Evolutionary conservation across 2,888 invertebrate species (phyloP).

Genomic region (Apamea sordens): DNA sequence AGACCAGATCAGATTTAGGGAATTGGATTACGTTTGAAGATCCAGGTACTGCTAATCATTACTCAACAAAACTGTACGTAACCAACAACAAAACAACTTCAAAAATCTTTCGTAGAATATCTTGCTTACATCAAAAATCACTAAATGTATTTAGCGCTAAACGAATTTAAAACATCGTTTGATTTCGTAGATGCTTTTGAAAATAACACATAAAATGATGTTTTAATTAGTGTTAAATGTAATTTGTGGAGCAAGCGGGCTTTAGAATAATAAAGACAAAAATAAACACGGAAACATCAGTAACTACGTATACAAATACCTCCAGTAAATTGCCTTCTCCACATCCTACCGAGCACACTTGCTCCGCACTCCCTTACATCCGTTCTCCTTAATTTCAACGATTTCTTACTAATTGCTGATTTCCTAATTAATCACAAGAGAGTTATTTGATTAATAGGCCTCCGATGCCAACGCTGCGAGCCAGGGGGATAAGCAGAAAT

Average conservation of each 20-base stretch:
- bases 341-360: not conserved
- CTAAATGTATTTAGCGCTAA: not conserved
- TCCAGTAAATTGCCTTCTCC: conserved; percentile 15
- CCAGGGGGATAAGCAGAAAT: conserved; percentile 66
- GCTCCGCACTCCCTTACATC: conserved; percentile 10
- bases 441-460: conserved; percentile 89
- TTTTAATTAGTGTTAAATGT: not conserved
- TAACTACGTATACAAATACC: not conserved
- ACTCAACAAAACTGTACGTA: not conserved
- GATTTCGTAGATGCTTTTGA: not conserved
- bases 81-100: not conserved
- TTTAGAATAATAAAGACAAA: not conserved
- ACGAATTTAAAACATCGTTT: not conserved
- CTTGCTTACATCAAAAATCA: not conserved
- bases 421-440: conserved; percentile 88
- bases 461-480: conserved; percentile 71
- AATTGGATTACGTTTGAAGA: not conserved
- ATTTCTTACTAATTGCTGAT: conserved; percentile 87
- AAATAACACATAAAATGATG: not conserved
- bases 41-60: not conserved
- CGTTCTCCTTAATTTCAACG: conserved; percentile 77
- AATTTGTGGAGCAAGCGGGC: not conserved
- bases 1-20: not conserved
- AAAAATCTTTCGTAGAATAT: not conserved
- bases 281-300: not conserved